These are phyloP conservation scores for Hoplostethus atlanticus DNA, from an alignment of 2,797 vertebrate genomes.

Conservation along the genomic window DNA sequence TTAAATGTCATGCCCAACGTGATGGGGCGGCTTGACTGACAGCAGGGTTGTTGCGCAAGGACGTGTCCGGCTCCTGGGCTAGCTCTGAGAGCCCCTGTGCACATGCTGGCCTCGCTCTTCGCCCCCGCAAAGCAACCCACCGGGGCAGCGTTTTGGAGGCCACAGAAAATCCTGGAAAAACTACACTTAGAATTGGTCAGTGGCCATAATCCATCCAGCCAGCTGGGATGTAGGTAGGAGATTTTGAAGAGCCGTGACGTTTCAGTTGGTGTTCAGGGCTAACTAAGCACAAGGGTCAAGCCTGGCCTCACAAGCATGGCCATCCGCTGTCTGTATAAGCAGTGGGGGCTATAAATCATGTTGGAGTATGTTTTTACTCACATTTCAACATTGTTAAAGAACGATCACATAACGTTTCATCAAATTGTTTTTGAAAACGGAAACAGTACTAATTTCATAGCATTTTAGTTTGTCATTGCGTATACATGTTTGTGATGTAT, in stretches of 20 bases:
- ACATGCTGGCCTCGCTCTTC: constrained; percentile 53
- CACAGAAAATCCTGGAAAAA: constrained; percentile 18
- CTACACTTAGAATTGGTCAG: constrained; percentile 22
- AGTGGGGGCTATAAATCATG: too few species aligned
- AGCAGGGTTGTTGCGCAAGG: constrained; percentile 74
- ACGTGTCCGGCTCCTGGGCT: constrained; percentile 78
- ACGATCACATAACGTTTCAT: too few species aligned
- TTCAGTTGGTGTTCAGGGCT: background rate
- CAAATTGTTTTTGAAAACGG: too few species aligned
- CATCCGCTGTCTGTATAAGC: too few species aligned
- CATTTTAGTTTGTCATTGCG: too few species aligned
- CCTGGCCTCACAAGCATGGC: background rate
- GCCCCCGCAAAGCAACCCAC: constrained; percentile 11
- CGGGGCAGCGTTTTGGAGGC: constrained; percentile 1
- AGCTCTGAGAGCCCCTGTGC: constrained; percentile 62
- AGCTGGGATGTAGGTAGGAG: background rate
- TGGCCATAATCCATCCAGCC: background rate
- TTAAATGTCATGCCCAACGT: constrained; percentile 82
- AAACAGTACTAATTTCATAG: too few species aligned
- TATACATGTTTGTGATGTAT: too few species aligned
- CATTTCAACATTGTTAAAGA: too few species aligned
- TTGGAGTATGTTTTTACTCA: too few species aligned
- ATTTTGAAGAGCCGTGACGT: constrained; percentile 18
- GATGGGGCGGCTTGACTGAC: constrained; percentile 78
- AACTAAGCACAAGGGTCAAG: background rate